Evolutionary conservation across 2,113 vertebrate species (phyloP).

Genomic region (Amphilophus citrinellus): DNA sequence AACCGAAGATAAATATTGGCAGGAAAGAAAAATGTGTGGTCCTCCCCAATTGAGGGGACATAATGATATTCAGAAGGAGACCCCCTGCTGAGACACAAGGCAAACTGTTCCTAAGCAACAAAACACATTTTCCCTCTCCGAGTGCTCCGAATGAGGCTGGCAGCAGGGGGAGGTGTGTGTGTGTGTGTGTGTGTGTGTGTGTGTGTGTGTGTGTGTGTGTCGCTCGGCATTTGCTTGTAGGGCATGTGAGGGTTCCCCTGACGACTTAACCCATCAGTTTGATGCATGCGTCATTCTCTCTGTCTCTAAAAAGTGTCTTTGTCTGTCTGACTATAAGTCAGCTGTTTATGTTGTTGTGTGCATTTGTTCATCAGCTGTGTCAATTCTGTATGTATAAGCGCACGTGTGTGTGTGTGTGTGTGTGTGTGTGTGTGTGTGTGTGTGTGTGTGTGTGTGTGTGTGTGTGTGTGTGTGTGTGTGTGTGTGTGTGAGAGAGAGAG

Average conservation of each 20-base stretch:
- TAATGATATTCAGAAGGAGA: conserved; percentile 82
- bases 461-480: background rate
- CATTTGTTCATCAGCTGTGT: background rate
- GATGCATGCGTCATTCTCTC: conserved; percentile 36
- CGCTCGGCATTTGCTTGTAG: conserved; percentile 13
- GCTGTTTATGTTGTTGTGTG: background rate
- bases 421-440: background rate
- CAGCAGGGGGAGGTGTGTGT: conserved; percentile 21
- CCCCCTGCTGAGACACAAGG: conserved; percentile 72
- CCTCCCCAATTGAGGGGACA: conserved; percentile 70
- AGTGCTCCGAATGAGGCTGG: conserved; percentile 48
- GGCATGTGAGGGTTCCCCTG: conserved; percentile 16
- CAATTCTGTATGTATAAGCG: background rate
- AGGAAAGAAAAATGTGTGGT: conserved; percentile 75
- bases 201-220: conserved; percentile 6
- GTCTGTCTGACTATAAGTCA: background rate
- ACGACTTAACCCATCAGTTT: conserved; percentile 28
- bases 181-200: background rate
- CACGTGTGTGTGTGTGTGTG: background rate
- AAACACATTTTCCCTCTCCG: conserved; percentile 74
- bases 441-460: background rate
- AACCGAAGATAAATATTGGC: conserved; percentile 78
- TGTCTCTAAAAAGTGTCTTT: conserved; percentile 9
- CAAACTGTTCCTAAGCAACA: conserved; percentile 84
- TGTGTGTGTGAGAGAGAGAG: background rate